Evolutionary conservation across 2,888 invertebrate genomes (phyloP).

Genomic region (Chironomus riparius): DNA sequence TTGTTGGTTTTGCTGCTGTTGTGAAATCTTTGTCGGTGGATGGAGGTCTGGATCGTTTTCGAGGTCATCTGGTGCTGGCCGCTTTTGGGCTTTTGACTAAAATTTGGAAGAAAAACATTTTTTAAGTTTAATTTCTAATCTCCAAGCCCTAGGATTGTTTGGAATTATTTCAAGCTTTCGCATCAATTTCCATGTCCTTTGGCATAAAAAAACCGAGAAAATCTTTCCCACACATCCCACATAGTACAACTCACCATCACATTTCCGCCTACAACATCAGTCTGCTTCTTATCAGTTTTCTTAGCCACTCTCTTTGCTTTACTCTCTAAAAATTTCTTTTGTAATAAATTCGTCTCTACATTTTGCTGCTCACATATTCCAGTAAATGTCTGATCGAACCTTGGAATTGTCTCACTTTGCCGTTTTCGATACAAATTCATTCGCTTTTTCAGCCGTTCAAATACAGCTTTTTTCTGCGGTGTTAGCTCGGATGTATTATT

Average conservation of each 20-base stretch:
- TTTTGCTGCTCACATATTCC: conserved; percentile 84
- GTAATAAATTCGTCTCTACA: conserved; percentile 77
- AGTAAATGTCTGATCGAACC: conserved; percentile 80
- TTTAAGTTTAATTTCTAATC: no score
- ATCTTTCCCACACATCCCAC: neutral
- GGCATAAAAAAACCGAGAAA: no score
- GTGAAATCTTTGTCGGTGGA: conserved; percentile 12
- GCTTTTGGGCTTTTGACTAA: conserved; percentile 55
- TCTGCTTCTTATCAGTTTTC: conserved; percentile 62
- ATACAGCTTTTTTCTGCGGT: conserved; percentile 74
- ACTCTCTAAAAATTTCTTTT: conserved; percentile 83
- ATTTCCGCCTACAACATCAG: conserved; percentile 41
- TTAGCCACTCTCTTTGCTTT: conserved; percentile 82
- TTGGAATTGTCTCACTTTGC: conserved; percentile 76
- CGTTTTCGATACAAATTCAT: conserved; percentile 80
- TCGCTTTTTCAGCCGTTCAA: conserved; percentile 75
- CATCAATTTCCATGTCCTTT: no score
- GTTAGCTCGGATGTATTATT: conserved; percentile 56
- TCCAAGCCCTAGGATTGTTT: no score
- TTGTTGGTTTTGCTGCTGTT: neutral
- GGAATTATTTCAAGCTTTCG: no score
- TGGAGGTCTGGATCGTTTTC: conserved; percentile 43
- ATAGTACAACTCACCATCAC: conserved; percentile 53
- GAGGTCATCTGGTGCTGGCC: conserved; percentile 59
- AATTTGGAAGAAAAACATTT: no score